Percentiles rank a stretch among this genome's conserved stretches.
Conservation (phyloP, 37 sponge, comb jelly and placozoan species). For the Chondrilla cf. caribensis region DNA sequence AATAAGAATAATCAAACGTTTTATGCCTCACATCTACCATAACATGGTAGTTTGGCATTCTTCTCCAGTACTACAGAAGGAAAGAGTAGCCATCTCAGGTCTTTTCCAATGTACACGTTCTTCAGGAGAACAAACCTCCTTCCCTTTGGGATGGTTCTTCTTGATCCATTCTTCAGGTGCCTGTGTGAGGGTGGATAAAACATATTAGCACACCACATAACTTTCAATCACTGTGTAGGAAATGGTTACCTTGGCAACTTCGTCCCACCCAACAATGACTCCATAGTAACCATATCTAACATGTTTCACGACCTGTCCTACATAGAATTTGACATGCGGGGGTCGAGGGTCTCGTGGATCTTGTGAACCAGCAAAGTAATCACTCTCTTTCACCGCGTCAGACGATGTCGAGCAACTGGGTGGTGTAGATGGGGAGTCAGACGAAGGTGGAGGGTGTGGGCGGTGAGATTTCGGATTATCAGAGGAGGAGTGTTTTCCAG, state of each 20-base stretch:
- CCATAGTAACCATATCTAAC: slow-evolving; percentile 52
- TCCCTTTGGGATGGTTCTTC: slow-evolving; percentile 36
- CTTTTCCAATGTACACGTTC: background rate
- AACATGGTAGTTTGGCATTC: slow-evolving; percentile 37
- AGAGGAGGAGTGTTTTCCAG: background rate
- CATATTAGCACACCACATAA: background rate
- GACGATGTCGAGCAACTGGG: background rate
- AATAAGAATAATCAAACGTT: background rate
- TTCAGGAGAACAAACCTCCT: background rate
- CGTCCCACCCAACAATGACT: slow-evolving; percentile 85
- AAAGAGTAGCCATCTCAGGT: too few species aligned
- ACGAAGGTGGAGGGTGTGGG: too few species aligned
- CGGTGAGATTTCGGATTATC: background rate
- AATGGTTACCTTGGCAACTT: slow-evolving; percentile 47
- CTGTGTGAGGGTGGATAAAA: slow-evolving; percentile 9
- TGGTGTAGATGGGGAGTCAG: too few species aligned
- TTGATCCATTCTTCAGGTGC: slow-evolving; percentile 70
- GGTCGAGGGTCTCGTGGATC: slow-evolving; percentile 41
- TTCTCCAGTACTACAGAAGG: slow-evolving; percentile 24
- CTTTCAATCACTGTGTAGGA: background rate
- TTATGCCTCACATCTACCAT: slow-evolving; percentile 24
- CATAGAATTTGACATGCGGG: slow-evolving; percentile 30
- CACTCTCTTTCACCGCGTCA: slow-evolving; percentile 31
- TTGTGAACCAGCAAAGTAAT: slow-evolving; percentile 69
- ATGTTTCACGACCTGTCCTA: slow-evolving; percentile 78